phyloP scores from a whole-genome alignment of 2,888 invertebrate genomes.

The Nomada lathburiana region DNA sequence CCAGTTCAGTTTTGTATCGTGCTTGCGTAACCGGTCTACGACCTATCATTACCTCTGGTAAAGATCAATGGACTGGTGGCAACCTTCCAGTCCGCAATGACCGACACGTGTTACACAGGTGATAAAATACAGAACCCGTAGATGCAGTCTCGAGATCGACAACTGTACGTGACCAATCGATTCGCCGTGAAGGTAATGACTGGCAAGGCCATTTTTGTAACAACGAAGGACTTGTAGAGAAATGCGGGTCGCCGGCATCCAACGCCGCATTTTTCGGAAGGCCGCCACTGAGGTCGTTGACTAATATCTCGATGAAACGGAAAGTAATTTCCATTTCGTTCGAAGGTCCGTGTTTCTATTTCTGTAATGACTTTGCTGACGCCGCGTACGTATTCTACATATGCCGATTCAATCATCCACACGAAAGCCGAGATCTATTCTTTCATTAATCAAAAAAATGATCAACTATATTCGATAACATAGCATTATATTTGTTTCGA shows the following conservation, averaged over 20 bases:
- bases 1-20: not conserved
- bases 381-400: not conserved
- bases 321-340: constrained; percentile 34
- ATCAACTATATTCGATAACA: not conserved
- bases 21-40: not conserved
- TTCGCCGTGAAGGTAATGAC: constrained; percentile 65
- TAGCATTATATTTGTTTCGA: not conserved
- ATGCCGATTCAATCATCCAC: not conserved
- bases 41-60: not conserved
- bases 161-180: constrained; percentile 52
- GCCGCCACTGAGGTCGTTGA: constrained; percentile 70
- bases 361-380: not conserved
- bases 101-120: constrained; percentile 26
- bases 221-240: constrained; percentile 61
- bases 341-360: not conserved
- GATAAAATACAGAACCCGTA: constrained; percentile 50
- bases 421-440: not conserved
- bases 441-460: not conserved
- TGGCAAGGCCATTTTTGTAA: constrained; percentile 63
- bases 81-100: constrained; percentile 44
- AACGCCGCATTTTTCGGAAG: constrained; percentile 71
- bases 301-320: constrained; percentile 32
- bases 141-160: constrained; percentile 28
- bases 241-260: constrained; percentile 75
- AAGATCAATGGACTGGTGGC: constrained; percentile 43